These are phyloP conservation scores for Lagenorhynchus albirostris DNA, from an alignment of 2,113 vertebrate genomes.

Conservation along the genomic window DNA sequence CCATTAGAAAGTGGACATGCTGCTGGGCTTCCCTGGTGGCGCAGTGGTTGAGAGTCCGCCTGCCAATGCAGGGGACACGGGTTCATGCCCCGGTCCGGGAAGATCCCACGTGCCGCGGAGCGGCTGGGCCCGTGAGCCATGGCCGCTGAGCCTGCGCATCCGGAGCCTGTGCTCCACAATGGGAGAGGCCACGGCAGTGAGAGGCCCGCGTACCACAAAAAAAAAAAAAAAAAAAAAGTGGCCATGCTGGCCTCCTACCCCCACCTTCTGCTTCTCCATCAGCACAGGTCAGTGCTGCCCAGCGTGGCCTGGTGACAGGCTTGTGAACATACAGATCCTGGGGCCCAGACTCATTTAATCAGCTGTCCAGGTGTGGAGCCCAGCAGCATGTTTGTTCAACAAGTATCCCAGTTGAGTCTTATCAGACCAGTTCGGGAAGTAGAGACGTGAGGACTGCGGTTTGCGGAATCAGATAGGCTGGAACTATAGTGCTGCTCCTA, in stretches of 20 bases:
- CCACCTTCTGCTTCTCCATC: neutral
- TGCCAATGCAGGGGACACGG: no score
- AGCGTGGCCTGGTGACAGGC: neutral
- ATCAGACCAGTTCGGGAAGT: neutral
- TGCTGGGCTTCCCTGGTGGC: neutral
- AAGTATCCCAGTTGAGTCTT: neutral
- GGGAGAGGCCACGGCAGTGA: no score
- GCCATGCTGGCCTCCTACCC: rapidly evolving
- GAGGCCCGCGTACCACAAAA: no score
- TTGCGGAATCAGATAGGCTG: neutral
- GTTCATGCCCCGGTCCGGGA: no score
- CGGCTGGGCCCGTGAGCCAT: no score
- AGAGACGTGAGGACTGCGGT: neutral
- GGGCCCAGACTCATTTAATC: neutral
- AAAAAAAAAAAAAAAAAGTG: neutral
- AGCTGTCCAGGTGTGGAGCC: no score
- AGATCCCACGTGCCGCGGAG: no score
- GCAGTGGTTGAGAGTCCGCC: no score
- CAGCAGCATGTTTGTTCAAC: no score
- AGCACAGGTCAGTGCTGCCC: neutral
- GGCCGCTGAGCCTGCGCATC: no score
- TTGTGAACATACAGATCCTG: neutral
- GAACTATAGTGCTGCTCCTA: neutral
- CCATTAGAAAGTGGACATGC: neutral
- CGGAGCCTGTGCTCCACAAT: no score